Evolutionary conservation across 2,113 vertebrate species (phyloP).

Genomic region (Daubentonia madagascariensis): DNA sequence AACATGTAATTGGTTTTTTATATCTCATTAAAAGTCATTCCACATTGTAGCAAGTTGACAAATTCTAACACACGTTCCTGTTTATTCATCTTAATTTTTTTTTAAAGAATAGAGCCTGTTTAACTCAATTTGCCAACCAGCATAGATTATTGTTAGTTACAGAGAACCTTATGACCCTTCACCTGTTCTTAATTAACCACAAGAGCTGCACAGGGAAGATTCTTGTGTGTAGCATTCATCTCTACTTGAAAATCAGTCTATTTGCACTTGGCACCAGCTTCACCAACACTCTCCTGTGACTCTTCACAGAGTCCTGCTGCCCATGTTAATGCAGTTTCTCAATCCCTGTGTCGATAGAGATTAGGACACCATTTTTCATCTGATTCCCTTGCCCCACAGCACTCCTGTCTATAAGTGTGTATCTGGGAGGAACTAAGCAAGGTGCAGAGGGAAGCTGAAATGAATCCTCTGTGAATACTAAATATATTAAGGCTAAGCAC

Average conservation of each 20-base stretch:
- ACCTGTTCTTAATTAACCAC: conserved; percentile 37
- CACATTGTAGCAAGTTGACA: background rate
- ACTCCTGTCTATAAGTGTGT: background rate
- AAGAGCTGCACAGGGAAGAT: background rate
- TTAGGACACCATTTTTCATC: conserved; percentile 21
- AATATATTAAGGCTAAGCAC: background rate
- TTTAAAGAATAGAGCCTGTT: background rate
- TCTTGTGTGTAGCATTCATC: background rate
- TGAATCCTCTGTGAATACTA: conserved; percentile 14
- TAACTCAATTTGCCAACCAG: background rate
- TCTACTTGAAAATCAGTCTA: background rate
- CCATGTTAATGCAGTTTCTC: background rate
- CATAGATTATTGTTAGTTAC: background rate
- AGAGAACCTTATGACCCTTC: background rate
- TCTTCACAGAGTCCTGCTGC: background rate
- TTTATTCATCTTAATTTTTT: background rate
- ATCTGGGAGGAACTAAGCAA: background rate
- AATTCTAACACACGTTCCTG: background rate
- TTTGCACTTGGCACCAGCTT: background rate
- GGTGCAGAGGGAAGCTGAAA: background rate
- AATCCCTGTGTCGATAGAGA: background rate
- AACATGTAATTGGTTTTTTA: background rate
- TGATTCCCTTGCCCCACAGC: background rate
- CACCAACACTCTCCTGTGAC: background rate
- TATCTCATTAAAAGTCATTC: background rate